These are phyloP conservation scores for Limanda limanda DNA, from an alignment of 2,113 vertebrate genomes.

Conservation along the genomic window DNA sequence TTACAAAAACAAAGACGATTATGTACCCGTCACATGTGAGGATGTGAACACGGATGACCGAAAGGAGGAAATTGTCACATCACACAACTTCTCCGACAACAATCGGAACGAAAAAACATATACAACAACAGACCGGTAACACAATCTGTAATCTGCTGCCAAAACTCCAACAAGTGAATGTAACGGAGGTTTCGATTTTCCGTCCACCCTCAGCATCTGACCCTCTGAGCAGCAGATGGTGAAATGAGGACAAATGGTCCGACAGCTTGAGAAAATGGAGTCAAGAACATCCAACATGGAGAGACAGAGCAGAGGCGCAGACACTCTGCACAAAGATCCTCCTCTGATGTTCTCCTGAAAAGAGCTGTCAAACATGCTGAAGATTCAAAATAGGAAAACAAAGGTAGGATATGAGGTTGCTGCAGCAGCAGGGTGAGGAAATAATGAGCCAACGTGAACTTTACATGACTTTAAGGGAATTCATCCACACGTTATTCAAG, in stretches of 20 bases:
- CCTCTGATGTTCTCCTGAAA: slow-evolving; percentile 20
- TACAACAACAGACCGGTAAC: background rate
- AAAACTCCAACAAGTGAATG: background rate
- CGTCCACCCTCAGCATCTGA: background rate
- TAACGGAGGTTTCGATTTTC: background rate
- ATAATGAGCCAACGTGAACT: background rate
- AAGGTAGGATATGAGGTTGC: background rate
- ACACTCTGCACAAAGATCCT: slow-evolving; percentile 12
- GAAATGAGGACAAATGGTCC: background rate
- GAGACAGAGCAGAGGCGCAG: background rate
- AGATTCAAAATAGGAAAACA: background rate
- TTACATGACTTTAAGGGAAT: background rate
- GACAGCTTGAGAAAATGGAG: background rate
- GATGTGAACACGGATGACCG: background rate
- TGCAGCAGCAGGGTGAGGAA: background rate
- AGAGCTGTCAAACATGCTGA: slow-evolving; percentile 18
- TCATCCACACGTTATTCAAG: background rate
- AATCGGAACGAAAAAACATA: background rate
- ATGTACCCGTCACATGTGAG: too few species aligned
- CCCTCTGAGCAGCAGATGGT: slow-evolving; percentile 3
- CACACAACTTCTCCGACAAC: background rate
- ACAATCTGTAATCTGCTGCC: background rate
- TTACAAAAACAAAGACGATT: background rate
- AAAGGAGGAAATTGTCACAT: background rate
- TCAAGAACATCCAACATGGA: background rate